phyloP scores from a whole-genome alignment of 2,888 invertebrate species.

The Drosophila engyochracea region DNA sequence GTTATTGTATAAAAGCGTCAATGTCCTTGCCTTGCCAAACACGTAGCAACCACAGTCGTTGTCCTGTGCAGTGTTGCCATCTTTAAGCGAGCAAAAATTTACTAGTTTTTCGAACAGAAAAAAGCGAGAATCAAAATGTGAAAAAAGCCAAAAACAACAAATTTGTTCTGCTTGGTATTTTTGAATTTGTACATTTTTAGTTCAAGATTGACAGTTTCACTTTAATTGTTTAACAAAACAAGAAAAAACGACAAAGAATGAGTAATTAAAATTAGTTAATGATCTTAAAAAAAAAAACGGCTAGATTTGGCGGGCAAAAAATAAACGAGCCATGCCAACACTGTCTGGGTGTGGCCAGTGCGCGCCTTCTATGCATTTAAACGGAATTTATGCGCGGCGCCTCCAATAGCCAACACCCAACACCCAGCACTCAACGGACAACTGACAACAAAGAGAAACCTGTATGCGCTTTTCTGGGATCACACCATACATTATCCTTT shows the following conservation, averaged over 20 bases:
- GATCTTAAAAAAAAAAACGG: background rate
- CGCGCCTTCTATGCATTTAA: constrained; percentile 54
- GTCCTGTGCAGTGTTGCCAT: background rate
- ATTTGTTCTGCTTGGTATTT: background rate
- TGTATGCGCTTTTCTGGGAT: constrained; percentile 25
- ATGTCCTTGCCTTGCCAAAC: constrained; percentile 49
- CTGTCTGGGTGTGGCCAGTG: constrained; percentile 47
- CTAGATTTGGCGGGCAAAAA: background rate
- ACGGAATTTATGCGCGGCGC: constrained; percentile 60
- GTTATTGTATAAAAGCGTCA: constrained; percentile 12
- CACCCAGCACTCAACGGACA: background rate
- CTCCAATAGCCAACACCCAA: constrained; percentile 14
- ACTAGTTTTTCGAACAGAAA: background rate
- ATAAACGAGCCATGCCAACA: background rate
- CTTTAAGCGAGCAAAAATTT: background rate
- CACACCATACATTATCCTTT: constrained; percentile 25
- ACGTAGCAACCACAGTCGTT: constrained; percentile 33
- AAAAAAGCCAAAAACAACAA: background rate
- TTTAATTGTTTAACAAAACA: background rate
- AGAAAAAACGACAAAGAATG: background rate
- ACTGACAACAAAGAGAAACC: constrained; percentile 25
- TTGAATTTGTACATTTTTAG: background rate
- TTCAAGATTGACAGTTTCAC: background rate
- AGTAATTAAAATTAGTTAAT: background rate
- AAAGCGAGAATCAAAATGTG: background rate